phyloP scores from a whole-genome alignment of 2,797 vertebrate species.

The Pitangus sulphuratus region DNA sequence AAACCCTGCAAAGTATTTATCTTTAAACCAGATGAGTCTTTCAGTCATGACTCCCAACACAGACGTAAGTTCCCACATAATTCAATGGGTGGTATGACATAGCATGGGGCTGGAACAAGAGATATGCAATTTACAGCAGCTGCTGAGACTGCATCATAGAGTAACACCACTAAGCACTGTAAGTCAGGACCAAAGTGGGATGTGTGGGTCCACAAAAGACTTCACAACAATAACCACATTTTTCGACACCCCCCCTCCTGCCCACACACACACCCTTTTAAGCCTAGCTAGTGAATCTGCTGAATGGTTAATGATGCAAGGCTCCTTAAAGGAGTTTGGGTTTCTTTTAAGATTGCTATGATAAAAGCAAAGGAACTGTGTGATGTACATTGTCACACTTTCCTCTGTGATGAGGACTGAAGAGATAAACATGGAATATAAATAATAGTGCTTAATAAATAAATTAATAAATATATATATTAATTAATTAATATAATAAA shows the following conservation, averaged over 20 bases:
- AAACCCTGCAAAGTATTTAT: background rate
- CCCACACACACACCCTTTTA: background rate
- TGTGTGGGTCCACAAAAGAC: background rate
- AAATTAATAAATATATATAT: background rate
- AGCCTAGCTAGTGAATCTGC: background rate
- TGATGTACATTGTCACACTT: background rate
- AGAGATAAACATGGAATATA: background rate
- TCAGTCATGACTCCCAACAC: background rate
- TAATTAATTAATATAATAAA: background rate
- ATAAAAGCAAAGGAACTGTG: background rate
- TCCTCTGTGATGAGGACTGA: background rate
- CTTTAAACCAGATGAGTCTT: background rate
- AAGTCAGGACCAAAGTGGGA: background rate
- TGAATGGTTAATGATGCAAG: background rate
- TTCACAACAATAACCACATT: background rate
- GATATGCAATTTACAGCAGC: conserved; percentile 1
- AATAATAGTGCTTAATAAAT: background rate
- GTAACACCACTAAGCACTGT: background rate
- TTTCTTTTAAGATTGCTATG: background rate
- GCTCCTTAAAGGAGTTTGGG: background rate
- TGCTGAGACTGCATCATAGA: background rate
- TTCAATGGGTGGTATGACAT: background rate
- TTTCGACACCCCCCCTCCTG: background rate
- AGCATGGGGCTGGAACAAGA: background rate
- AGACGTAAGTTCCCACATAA: background rate